Conservation (phyloP, 2,888 invertebrate genomes). For the Bursaphelenchus okinawaensis region DNA sequence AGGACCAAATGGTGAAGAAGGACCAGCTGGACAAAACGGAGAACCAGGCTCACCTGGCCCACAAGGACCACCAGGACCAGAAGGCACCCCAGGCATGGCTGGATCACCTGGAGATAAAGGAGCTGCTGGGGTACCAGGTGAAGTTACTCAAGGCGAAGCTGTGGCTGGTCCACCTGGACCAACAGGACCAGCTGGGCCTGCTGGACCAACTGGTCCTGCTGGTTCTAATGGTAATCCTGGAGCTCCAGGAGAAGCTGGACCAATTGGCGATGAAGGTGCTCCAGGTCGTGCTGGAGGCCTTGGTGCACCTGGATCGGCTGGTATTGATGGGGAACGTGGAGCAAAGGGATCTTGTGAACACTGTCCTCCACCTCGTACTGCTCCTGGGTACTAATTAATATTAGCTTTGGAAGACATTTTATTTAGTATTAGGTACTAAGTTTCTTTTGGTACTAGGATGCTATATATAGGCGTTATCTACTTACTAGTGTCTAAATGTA, state of each 20-base stretch:
- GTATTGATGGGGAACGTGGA: constrained; percentile 13
- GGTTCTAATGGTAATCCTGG: neutral
- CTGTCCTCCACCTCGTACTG: constrained; percentile 10
- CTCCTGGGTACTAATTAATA: constrained; percentile 12
- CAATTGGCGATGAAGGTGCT: constrained; percentile 6
- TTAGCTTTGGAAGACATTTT: too few species aligned
- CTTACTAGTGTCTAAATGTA: too few species aligned
- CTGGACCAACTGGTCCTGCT: constrained; percentile 13
- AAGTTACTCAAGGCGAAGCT: constrained; percentile 16
- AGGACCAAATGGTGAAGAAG: constrained; percentile 12
- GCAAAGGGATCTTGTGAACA: constrained; percentile 6
- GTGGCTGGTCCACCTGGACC: constrained; percentile 12
- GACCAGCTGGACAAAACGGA: constrained; percentile 14
- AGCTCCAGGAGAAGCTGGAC: neutral
- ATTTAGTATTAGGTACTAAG: too few species aligned
- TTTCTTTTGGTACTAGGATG: too few species aligned
- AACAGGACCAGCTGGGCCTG: constrained; percentile 9
- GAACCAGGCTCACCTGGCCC: neutral
- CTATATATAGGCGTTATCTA: too few species aligned
- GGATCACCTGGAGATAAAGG: constrained; percentile 17
- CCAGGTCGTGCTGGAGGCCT: neutral
- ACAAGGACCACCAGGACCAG: constrained; percentile 13
- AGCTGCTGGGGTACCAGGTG: constrained; percentile 9
- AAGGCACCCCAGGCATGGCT: constrained; percentile 7
- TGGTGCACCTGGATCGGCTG: constrained; percentile 1